These are phyloP conservation scores for Leucophenga montana DNA, from an alignment of 2,888 invertebrate species.

Conservation along the genomic window DNA sequence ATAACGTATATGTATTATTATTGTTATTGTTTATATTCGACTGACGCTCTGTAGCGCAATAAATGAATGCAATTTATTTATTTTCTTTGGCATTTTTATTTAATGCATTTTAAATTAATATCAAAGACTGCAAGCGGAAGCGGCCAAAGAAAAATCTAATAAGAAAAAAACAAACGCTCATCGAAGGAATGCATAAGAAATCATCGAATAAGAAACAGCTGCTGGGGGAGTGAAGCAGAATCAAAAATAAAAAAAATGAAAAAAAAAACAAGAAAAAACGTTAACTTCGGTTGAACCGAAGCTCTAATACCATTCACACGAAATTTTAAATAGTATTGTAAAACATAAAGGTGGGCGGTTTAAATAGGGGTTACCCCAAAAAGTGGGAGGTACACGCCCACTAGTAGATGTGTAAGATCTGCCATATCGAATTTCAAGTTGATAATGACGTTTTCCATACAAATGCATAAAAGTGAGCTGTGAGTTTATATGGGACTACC, in stretches of 20 bases:
- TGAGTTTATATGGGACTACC: no score
- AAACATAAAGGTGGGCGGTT: no score
- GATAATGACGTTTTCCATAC: no score
- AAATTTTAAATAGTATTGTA: no score
- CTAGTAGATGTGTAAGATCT: no score
- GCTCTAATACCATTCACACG: no score
- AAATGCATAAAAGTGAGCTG: no score
- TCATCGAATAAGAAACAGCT: neutral
- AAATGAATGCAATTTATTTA: constrained; percentile 26
- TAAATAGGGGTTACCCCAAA: no score
- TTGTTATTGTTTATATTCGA: neutral
- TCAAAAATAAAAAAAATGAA: neutral
- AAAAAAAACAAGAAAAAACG: no score
- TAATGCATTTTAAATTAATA: constrained; percentile 21
- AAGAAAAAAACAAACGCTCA: neutral
- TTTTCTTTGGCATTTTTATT: constrained; percentile 19
- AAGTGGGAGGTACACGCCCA: no score
- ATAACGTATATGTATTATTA: neutral
- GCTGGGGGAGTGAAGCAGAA: neutral
- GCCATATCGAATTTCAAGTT: no score
- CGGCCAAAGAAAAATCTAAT: neutral
- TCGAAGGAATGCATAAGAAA: constrained; percentile 11
- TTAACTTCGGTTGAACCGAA: no score
- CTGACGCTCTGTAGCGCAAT: constrained; percentile 8
- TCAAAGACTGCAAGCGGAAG: constrained; percentile 3